These are phyloP conservation scores for Atrichornis clamosus DNA, from an alignment of 2,113 vertebrate genomes.

Conservation along the genomic window DNA sequence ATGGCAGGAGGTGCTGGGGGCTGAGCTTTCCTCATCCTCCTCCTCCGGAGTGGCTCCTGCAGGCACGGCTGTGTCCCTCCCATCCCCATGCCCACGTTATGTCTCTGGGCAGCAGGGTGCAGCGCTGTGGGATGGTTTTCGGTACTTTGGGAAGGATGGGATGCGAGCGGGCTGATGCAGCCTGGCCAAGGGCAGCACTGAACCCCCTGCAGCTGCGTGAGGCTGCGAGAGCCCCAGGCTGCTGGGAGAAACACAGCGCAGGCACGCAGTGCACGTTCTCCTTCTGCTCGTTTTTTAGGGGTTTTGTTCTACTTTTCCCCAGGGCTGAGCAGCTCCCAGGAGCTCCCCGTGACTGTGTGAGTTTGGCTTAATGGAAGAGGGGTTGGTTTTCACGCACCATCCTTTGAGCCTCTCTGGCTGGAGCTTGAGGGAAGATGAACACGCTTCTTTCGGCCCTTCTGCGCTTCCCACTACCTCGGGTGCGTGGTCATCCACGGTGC, in stretches of 20 bases:
- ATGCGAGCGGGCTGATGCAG: background rate
- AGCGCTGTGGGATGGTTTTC: fast-evolving
- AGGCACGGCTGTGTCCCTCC: background rate
- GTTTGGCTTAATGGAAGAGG: background rate
- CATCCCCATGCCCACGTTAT: fast-evolving
- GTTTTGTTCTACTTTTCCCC: background rate
- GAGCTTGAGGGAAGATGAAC: background rate
- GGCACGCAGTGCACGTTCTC: fast-evolving
- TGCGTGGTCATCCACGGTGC: fast-evolving
- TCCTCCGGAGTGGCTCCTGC: background rate
- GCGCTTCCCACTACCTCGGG: background rate
- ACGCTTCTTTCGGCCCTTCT: fast-evolving
- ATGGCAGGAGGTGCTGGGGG: fast-evolving
- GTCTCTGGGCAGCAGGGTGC: background rate
- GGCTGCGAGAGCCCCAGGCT: background rate
- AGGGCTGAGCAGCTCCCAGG: background rate
- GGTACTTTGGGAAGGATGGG: background rate
- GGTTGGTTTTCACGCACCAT: fast-evolving
- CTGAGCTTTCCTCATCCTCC: background rate
- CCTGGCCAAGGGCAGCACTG: background rate
- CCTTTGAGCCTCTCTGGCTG: background rate
- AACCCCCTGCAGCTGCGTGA: fast-evolving
- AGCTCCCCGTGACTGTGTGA: background rate
- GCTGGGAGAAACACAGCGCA: fast-evolving
- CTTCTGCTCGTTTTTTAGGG: background rate